Percentiles rank a stretch among this genome's conserved stretches.
These are phyloP conservation scores for Caprella mutica DNA, from an alignment of 2,888 invertebrate genomes.

Conservation along the genomic window DNA sequence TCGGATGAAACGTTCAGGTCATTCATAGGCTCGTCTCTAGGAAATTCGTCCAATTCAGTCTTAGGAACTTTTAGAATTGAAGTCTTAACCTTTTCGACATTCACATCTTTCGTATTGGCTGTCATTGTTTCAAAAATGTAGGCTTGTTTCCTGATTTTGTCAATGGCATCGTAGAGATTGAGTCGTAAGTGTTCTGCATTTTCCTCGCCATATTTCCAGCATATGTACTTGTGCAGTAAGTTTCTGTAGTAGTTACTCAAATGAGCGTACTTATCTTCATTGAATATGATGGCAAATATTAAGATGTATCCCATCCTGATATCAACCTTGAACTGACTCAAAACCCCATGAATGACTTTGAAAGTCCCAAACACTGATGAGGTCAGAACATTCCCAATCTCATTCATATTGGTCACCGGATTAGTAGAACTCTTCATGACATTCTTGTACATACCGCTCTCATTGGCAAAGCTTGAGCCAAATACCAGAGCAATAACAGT, in stretches of 20 bases:
- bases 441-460: constrained; percentile 25
- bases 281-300: constrained; percentile 22
- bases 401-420: constrained; percentile 24
- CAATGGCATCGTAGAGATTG: background rate
- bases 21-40: background rate
- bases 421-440: constrained; percentile 14
- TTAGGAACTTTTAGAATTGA: no score
- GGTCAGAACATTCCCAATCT: constrained; percentile 22
- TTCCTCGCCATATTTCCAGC: constrained; percentile 24
- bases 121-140: constrained; percentile 4
- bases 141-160: background rate
- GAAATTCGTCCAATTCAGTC: no score
- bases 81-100: no score
- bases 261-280: constrained; percentile 6
- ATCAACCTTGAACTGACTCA: constrained; percentile 25
- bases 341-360: constrained; percentile 20
- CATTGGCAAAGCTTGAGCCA: constrained; percentile 27
- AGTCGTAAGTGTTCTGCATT: background rate
- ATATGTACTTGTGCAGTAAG: constrained; percentile 20
- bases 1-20: background rate
- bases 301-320: constrained; percentile 28
- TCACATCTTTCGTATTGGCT: background rate
- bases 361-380: constrained; percentile 23
- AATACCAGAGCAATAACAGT: constrained; percentile 30
- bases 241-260: constrained; percentile 17